A percentile compares a stretch with the other conserved stretches of the same genome.
Conservation (phyloP, 1,140 invertebrate genomes). For the Ladona fulva region DNA sequence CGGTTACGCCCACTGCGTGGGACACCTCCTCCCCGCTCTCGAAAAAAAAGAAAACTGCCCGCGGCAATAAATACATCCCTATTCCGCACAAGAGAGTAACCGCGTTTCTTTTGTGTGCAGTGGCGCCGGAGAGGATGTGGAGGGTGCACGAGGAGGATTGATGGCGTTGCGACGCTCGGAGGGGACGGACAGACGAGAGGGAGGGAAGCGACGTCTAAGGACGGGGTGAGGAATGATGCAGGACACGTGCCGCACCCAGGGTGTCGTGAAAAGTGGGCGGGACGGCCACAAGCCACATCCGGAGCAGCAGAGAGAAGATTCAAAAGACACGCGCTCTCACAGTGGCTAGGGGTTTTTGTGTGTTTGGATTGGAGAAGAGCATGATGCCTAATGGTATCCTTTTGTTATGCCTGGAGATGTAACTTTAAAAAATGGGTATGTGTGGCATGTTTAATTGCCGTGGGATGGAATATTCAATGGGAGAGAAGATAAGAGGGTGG, state of each 20-base stretch:
- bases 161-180: background rate
- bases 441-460: no score
- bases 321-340: conserved; percentile 6
- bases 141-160: no score
- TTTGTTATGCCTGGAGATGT: no score
- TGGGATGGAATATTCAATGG: no score
- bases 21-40: background rate
- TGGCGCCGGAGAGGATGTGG: background rate
- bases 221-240: conserved; percentile 6
- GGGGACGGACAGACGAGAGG: background rate
- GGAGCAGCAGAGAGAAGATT: background rate
- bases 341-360: no score
- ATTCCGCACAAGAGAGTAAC: background rate
- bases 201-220: background rate
- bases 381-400: no score
- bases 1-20: background rate
- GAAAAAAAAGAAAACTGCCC: background rate
- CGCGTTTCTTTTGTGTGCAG: background rate
- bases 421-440: no score
- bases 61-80: conserved; percentile 9
- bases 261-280: background rate
- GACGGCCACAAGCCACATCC: background rate
- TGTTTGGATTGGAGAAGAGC: no score
- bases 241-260: background rate
- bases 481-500: no score